phyloP scores from a whole-genome alignment of 2,797 vertebrate genomes.

The Eulemur mongoz region DNA sequence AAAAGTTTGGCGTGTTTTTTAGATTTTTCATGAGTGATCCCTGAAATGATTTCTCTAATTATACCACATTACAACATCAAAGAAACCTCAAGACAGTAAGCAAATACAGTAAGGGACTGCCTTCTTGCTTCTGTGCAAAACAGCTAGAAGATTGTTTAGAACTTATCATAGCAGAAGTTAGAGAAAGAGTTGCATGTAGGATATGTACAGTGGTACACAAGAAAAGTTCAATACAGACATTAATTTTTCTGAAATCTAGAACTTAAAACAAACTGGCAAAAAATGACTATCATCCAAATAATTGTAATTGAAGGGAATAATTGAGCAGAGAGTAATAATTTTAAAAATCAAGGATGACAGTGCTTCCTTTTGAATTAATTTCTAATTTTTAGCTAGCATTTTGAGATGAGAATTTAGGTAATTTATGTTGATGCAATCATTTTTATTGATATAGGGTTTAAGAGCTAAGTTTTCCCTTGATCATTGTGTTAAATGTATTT shows the following conservation, averaged over 20 bases:
- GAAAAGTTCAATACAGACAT: not conserved
- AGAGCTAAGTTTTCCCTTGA: not conserved
- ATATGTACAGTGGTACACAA: too few species aligned
- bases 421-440: not conserved
- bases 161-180: not conserved
- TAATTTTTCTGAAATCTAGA: not conserved
- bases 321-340: not conserved
- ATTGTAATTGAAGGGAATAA: not conserved
- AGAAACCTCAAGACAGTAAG: not conserved
- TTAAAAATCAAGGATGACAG: not conserved
- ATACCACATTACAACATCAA: not conserved
- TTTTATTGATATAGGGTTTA: not conserved
- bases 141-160: not conserved
- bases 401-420: not conserved
- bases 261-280: not conserved
- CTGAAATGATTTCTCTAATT: not conserved
- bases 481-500: not conserved
- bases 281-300: not conserved
- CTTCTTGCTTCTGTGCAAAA: too few species aligned
- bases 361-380: not conserved
- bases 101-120: not conserved
- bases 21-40: not conserved
- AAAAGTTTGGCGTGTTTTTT: not conserved
- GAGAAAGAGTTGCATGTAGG: not conserved
- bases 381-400: not conserved